Evolutionary conservation across 2,888 invertebrate species (phyloP).

Genomic region (Macrophya annulata): DNA sequence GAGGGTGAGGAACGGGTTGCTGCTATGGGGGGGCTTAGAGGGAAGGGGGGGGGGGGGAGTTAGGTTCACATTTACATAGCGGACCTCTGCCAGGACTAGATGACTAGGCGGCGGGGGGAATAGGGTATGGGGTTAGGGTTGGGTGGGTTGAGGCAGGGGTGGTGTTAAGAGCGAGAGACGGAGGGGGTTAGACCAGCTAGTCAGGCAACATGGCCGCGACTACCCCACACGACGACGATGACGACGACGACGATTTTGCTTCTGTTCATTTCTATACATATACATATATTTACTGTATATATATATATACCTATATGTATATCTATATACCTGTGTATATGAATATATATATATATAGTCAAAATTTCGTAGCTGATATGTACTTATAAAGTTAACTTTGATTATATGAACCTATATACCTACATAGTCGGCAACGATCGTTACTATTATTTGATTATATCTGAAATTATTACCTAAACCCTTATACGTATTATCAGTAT

Average conservation of each 20-base stretch:
- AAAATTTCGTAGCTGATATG: neutral
- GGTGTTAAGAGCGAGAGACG: conserved; percentile 74
- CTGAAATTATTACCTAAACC: neutral
- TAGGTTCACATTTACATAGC: conserved; percentile 79
- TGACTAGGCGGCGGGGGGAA: conserved; percentile 72
- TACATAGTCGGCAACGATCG: neutral
- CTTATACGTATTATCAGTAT: too few relatives aligned
- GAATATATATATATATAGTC: neutral
- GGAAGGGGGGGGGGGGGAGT: conserved; percentile 64
- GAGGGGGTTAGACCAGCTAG: conserved; percentile 76
- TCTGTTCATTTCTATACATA: neutral
- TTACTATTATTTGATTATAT: neutral
- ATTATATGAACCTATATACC: neutral
- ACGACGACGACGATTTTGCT: conserved; percentile 14
- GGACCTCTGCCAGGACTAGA: conserved; percentile 78
- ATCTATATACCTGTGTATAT: neutral
- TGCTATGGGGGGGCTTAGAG: conserved; percentile 58
- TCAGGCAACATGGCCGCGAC: conserved; percentile 79
- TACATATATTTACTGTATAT: neutral
- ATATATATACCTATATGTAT: neutral
- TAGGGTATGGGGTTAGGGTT: conserved; percentile 9
- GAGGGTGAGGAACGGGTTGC: conserved; percentile 65
- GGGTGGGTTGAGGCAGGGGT: conserved; percentile 59
- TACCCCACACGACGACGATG: conserved; percentile 70
- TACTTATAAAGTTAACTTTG: neutral